These are phyloP conservation scores for Mesembrinibis cayennensis DNA, from an alignment of 2,113 vertebrate genomes.

Conservation along the genomic window DNA sequence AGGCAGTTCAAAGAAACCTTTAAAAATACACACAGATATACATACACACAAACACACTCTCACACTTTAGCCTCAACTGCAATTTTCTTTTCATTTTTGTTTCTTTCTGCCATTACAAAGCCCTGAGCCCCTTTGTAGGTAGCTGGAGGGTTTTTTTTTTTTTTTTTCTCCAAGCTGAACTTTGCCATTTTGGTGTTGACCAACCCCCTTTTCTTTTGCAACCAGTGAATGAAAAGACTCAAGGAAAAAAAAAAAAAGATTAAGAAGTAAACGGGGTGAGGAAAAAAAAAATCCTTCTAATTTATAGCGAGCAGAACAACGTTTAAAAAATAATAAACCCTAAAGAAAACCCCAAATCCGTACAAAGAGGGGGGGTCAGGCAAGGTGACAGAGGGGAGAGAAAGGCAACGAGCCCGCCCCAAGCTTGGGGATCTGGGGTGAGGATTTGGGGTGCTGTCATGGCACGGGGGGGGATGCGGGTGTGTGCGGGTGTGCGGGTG, in stretches of 20 bases:
- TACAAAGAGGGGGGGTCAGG: not conserved
- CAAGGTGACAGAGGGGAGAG: not conserved
- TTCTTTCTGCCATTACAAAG: constrained; percentile 80
- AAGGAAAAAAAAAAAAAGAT: not conserved
- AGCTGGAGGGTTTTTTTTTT: constrained; percentile 17
- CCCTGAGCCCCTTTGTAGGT: constrained; percentile 76
- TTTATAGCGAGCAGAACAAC: constrained; percentile 36
- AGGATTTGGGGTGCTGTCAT: too few relatives aligned
- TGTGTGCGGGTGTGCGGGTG: too few relatives aligned
- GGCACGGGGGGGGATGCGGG: too few relatives aligned
- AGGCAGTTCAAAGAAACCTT: constrained; percentile 78
- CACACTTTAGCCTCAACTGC: constrained; percentile 76
- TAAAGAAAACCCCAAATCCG: not conserved
- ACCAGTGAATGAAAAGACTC: constrained; percentile 65
- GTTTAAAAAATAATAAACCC: constrained; percentile 31
- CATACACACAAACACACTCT: constrained; percentile 71
- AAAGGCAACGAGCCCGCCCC: not conserved
- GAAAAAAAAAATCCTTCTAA: not conserved
- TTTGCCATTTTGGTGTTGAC: constrained; percentile 79
- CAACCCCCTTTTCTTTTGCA: constrained; percentile 71
- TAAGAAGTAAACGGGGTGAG: constrained; percentile 1
- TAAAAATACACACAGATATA: constrained; percentile 75
- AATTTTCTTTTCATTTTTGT: constrained; percentile 79
- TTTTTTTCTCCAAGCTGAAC: constrained; percentile 65
- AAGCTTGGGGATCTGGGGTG: too few relatives aligned